Evolutionary conservation across 2,888 invertebrate genomes (phyloP).

Genomic region (Trachelus stipa): DNA sequence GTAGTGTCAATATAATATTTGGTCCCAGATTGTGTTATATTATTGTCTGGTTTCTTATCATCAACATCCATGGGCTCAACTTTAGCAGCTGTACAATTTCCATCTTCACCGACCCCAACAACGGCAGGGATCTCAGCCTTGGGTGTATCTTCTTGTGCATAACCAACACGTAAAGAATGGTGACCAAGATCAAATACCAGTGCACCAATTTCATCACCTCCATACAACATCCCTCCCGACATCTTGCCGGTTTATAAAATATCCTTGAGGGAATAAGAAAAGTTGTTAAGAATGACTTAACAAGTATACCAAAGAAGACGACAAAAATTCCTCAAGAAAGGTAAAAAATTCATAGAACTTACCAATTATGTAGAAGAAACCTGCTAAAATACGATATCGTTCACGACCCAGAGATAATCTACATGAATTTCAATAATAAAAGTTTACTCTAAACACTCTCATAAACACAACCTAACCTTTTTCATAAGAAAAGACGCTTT

Average conservation of each 20-base stretch:
- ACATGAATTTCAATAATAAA: background rate
- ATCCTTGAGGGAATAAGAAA: background rate
- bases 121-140: conserved; percentile 97
- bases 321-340: background rate
- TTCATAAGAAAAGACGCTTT: background rate
- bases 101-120: conserved; percentile 84
- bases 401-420: background rate
- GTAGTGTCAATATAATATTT: conserved; percentile 95
- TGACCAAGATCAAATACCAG: conserved; percentile 97
- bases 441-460: background rate
- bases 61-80: conserved; percentile 75
- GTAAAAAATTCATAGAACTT: background rate
- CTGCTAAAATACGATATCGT: background rate
- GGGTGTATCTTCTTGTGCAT: conserved; percentile 98
- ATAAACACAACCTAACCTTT: background rate
- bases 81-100: conserved; percentile 71
- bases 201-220: conserved; percentile 99
- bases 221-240: conserved; percentile 81
- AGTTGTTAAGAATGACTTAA: background rate
- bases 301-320: background rate
- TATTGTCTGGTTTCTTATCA: conserved; percentile 80
- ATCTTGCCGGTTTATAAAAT: conserved; percentile 38
- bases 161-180: conserved; percentile 89
- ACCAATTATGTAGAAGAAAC: background rate
- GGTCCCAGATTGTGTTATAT: conserved; percentile 73